Evolutionary conservation across 2,797 vertebrate species (phyloP).

Genomic region (Ara ararauna): DNA sequence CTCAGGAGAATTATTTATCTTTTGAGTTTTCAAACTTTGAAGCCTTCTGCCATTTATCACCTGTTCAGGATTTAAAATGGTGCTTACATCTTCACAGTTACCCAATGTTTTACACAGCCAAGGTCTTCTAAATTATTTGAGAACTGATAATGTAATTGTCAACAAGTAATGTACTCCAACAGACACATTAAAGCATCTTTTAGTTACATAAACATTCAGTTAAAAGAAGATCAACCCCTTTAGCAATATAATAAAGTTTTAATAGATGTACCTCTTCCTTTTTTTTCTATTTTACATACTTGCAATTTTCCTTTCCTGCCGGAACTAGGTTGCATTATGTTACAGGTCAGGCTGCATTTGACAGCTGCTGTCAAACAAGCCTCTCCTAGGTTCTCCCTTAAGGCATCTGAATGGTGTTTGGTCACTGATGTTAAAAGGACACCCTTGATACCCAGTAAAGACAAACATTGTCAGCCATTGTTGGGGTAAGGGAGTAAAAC

Average conservation of each 20-base stretch:
- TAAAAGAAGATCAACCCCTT: not conserved
- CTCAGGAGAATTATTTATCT: slow-evolving; percentile 24
- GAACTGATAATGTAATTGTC: not conserved
- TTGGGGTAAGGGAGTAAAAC: not conserved
- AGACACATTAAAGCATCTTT: not conserved
- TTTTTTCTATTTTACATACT: not conserved
- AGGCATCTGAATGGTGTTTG: not conserved
- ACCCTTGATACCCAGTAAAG: not conserved
- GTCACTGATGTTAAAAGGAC: not conserved
- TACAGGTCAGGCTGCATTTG: not conserved
- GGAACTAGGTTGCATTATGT: not conserved
- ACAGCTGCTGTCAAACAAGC: not conserved
- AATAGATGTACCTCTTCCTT: not conserved
- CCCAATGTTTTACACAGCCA: not conserved
- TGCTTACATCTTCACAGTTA: not conserved
- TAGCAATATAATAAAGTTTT: not conserved
- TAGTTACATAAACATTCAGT: not conserved
- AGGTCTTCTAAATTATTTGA: not conserved
- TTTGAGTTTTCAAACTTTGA: not conserved
- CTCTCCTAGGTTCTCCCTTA: not conserved
- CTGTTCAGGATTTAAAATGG: slow-evolving; percentile 7
- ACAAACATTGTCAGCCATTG: not conserved
- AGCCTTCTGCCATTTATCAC: slow-evolving; percentile 9
- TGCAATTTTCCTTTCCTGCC: not conserved
- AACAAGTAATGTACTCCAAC: not conserved